Evolutionary conservation across 1,140 invertebrate species (phyloP), one percentile per base, ranked within the genome.

Genomic region (Pachyrhynchus sulphureomaculatus): DNA sequence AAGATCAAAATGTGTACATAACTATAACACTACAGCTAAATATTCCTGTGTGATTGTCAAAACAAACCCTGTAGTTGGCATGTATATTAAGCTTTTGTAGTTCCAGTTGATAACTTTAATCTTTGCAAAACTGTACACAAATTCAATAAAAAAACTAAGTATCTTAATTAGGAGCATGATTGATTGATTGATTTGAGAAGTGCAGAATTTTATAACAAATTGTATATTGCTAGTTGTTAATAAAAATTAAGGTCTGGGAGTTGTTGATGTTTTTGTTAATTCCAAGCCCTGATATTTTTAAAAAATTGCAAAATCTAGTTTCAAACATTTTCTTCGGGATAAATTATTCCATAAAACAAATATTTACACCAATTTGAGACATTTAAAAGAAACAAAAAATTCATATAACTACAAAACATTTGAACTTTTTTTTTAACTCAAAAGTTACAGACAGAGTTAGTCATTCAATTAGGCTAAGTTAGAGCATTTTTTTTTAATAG

Each of bases 151-250:
- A 55, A 58, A 62, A 57, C 36, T 55, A 55, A 42, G 39, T 39
- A 24, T 21, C 32, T 52, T 37, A 48, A 20, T 33, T 53, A 39
- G 12, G 49, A 33, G 55, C 59, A 29, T 59, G 42, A 60, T 36
- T 55, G 23, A 44, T 49, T 33, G 47, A 15, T 33, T 34, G 47
- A 49, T 21, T 33, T 49, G 47, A 49, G 10, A 49, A 29, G 24
- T 49, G 47, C 58, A 64, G 49, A 68, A 70, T 70, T 70, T 70
- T 70, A 68, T 70, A 68, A 68, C 64, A 57, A 70, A 65, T 73
- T 75, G 72, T 75, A 75, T 74, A 76, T 49, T 75, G 70, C 72
- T 76, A 75, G 75, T 75, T 76, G 74, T 76, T 76, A 76, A 75
- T 71, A 71, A 75, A 76, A 76, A 71, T 68, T 72, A 72, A 73